Evolutionary conservation across 1,140 invertebrate species (phyloP).

Genomic region (Armadillidium nasatum): DNA sequence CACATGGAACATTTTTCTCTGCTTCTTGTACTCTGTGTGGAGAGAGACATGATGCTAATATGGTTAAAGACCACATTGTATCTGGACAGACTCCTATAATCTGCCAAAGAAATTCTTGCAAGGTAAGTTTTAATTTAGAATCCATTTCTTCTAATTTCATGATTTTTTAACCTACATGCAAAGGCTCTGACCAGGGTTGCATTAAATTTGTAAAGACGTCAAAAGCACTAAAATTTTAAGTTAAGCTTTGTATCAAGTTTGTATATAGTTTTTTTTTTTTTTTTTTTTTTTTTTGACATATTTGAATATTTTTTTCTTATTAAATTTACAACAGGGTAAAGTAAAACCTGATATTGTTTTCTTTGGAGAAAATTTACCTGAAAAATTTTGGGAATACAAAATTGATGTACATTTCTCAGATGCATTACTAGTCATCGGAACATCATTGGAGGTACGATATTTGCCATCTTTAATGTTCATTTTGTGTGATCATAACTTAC

Average conservation of each 20-base stretch:
- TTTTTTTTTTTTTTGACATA: too few relatives aligned
- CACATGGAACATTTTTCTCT: constrained; percentile 21
- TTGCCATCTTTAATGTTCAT: constrained; percentile 9
- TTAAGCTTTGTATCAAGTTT: too few relatives aligned
- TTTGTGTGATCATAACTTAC: not conserved
- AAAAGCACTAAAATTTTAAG: too few relatives aligned
- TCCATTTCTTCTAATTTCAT: too few relatives aligned
- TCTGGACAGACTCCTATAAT: not conserved
- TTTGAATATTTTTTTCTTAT: too few relatives aligned
- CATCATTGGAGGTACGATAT: constrained; percentile 91
- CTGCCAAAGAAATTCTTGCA: constrained; percentile 12
- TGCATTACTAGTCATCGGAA: constrained; percentile 90
- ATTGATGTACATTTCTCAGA: constrained; percentile 82
- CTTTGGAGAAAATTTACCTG: constrained; percentile 84
- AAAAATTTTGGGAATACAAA: constrained; percentile 62
- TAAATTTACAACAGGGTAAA: constrained; percentile 61
- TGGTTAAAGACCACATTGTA: constrained; percentile 19
- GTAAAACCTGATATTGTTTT: constrained; percentile 93
- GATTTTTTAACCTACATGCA: too few relatives aligned
- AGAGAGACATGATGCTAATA: constrained; percentile 7
- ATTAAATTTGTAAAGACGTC: too few relatives aligned
- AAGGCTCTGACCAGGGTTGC: too few relatives aligned
- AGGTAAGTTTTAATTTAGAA: constrained; percentile 14
- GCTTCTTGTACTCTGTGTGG: constrained; percentile 29
- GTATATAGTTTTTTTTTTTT: too few relatives aligned